phyloP scores from a whole-genome alignment of 2,113 vertebrate species.

The Pantherophis guttatus region DNA sequence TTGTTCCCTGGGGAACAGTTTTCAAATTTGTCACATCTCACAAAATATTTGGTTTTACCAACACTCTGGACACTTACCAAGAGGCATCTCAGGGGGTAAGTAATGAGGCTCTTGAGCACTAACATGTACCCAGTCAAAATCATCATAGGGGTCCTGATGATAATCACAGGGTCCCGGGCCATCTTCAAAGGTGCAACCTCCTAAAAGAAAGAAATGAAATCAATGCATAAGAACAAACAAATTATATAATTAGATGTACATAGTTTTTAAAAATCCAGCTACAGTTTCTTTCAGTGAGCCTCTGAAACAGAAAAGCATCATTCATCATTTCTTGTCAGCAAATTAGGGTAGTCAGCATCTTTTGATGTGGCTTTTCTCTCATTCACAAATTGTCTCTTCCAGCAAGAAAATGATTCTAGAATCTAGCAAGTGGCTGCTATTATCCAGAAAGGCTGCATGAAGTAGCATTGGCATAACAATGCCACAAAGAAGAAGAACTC shows the following conservation, averaged over 20 bases:
- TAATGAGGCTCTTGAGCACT: slow-evolving; percentile 91
- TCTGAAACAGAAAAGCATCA: not conserved
- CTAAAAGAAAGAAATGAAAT: slow-evolving; percentile 62
- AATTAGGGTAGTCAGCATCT: not conserved
- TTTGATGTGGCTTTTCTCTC: not conserved
- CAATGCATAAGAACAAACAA: not conserved
- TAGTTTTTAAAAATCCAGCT: not conserved
- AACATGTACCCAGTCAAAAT: slow-evolving; percentile 96
- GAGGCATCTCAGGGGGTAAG: slow-evolving; percentile 88
- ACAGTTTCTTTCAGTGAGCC: not conserved
- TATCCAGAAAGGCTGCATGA: not conserved
- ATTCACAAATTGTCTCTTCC: not conserved
- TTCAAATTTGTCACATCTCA: not conserved
- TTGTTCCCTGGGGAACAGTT: not conserved
- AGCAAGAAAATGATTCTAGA: not conserved
- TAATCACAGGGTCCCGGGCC: slow-evolving; percentile 92
- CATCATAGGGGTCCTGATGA: slow-evolving; percentile 92
- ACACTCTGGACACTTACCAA: slow-evolving; percentile 76
- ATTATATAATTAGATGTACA: slow-evolving; percentile 16
- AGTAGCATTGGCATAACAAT: not conserved
- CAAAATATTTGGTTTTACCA: not conserved
- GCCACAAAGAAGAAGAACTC: not conserved
- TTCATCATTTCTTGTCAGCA: not conserved
- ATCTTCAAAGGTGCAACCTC: slow-evolving; percentile 91
- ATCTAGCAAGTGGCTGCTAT: not conserved